Base-by-base conservation (phyloP, 1,140 invertebrate species). In the Schlechtendalia chinensis region DNA sequence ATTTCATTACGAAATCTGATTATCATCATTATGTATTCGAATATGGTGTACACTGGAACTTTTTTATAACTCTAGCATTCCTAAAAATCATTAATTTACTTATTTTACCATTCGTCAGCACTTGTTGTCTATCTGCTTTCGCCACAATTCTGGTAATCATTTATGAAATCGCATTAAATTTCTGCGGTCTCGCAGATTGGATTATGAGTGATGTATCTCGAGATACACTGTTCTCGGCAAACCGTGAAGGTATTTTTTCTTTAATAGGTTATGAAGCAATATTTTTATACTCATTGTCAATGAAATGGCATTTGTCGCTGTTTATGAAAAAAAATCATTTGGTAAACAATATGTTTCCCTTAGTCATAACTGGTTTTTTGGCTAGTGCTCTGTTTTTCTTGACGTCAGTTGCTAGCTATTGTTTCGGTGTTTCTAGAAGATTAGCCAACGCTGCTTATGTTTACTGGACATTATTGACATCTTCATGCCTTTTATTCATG, bases 41-140 rank as follows among this genome's bases (percentile, higher is more conserved):
- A 85, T 99, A 98, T 88, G 97, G 97, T 5, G 88, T 93, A 8
- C 96, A 98, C 87, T 97, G 96, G 94, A 99, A 99, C 86, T 98
- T 98, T 85, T 98, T 98, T 85, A 91, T 97, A 81, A 98, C 95
- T 1, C 85, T 98, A 54, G 94, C 93, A 32, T 86, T 92, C 61
- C 91, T 94, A 8, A 96, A 95, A 88, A 84, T 96, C 1, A 84
- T 93, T 27, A 90, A 90, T 29, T 89, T 89, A 39, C 82, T 90
- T 50, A 83, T 93, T 39, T 85, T 91, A 19, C 86, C 85, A 58
- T 85, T 88, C 27, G 83, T 89, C 63, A 84, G 83, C 65, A 85
- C 87, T 8, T 86, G 84, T 17, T 87, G 86, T 74, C 85, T 88
- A 24, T 82, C 88, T 83, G 85, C 87, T 82, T 87, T 88, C 69